Percentiles rank a stretch among this genome's conserved stretches.
These are phyloP conservation scores for Hybos culiciformis DNA, from an alignment of 2,888 invertebrate genomes.

Conservation along the genomic window DNA sequence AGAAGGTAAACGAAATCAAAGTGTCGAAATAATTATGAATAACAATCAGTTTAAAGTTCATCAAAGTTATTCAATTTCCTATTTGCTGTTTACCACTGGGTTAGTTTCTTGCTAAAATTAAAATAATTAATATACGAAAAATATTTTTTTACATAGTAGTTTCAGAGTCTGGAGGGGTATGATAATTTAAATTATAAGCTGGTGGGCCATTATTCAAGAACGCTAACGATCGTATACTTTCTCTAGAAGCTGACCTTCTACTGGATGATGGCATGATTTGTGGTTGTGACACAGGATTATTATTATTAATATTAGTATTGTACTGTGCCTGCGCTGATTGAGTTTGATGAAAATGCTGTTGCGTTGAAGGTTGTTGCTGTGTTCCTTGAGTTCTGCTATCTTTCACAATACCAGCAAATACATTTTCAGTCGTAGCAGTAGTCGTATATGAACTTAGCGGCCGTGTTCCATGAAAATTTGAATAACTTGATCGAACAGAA, in stretches of 20 bases:
- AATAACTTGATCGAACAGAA: conserved; percentile 72
- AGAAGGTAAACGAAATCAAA: too few species aligned
- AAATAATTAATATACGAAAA: background rate
- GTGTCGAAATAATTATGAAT: too few species aligned
- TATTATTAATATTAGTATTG: too few species aligned
- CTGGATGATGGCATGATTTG: conserved; percentile 41
- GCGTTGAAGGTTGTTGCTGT: conserved; percentile 28
- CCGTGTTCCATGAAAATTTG: conserved; percentile 77
- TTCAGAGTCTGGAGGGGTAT: conserved; percentile 42
- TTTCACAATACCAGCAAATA: conserved; percentile 29
- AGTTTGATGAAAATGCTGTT: conserved; percentile 22
- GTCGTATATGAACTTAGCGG: conserved; percentile 43
- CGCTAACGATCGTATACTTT: conserved; percentile 42
- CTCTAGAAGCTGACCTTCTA: conserved; percentile 36
- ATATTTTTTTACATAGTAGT: conserved; percentile 39
- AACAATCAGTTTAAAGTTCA: too few species aligned
- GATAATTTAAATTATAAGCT: conserved; percentile 43
- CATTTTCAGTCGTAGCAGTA: conserved; percentile 26
- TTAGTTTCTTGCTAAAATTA: too few species aligned
- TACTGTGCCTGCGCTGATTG: conserved; percentile 33
- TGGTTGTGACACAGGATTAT: too few species aligned
- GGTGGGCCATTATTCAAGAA: conserved; percentile 48
- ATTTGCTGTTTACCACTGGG: too few species aligned
- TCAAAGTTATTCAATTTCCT: too few species aligned
- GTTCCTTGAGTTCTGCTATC: conserved; percentile 12